Conservation (phyloP, 2,797 vertebrate species). For the Platyrinchus mystaceus region DNA sequence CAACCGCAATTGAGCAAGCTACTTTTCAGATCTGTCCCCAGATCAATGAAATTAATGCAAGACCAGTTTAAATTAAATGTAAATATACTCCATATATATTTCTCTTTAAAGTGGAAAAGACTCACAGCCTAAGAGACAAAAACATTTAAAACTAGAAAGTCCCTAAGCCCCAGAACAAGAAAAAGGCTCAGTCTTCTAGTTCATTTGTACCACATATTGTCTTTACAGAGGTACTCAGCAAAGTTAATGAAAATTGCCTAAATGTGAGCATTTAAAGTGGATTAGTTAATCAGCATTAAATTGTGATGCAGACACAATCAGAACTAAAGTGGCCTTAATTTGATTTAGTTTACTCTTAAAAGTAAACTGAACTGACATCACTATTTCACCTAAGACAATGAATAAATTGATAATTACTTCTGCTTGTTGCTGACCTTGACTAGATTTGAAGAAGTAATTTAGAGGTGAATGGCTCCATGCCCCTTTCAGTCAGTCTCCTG, state of each 20-base stretch:
- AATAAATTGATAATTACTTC: conserved; percentile 13
- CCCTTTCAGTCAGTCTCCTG: neutral
- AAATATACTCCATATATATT: neutral
- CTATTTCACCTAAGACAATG: neutral
- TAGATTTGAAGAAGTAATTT: conserved; percentile 20
- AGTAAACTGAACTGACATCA: neutral
- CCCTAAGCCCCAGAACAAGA: neutral
- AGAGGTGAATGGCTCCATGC: neutral
- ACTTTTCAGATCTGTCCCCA: neutral
- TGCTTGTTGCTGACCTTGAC: conserved; percentile 17
- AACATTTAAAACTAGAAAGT: neutral
- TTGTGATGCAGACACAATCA: neutral
- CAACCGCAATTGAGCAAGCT: neutral
- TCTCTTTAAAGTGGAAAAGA: neutral
- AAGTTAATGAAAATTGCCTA: conserved; percentile 29
- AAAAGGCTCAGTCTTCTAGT: neutral
- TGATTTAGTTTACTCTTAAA: conserved; percentile 16
- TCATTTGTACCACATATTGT: neutral
- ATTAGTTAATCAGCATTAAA: conserved; percentile 17
- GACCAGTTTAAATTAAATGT: neutral
- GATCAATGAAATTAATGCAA: neutral
- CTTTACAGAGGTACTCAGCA: neutral
- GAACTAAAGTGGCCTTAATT: conserved; percentile 8
- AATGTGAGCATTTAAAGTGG: neutral
- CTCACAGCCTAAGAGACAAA: neutral